Base-by-base conservation (phyloP, 2,113 vertebrate genomes). In the Leptosomus discolor region DNA sequence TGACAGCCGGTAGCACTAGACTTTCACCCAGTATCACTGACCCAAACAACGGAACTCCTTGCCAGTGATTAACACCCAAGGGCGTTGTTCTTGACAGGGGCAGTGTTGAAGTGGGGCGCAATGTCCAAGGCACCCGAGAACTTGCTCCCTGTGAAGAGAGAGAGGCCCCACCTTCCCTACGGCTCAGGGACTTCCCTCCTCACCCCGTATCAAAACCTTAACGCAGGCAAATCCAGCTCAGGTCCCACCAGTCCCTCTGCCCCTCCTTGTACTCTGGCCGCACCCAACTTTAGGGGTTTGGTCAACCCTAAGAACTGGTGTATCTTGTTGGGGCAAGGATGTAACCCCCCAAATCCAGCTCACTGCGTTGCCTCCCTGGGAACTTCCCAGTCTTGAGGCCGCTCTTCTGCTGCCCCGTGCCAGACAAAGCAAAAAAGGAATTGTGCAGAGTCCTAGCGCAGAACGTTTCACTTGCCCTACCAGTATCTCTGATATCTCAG, bases 41-140 rank as follows among this genome's bases (percentile, higher is more conserved):
- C 8, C 15, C 51, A 21, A 48, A 51, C 88, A 87, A 54, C 12
- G 1, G 57, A 86, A 48, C 15, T 71, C 17, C 51, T 45, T 39
- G 16, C 4, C 27, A 79, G 30, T 0, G 0, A 34, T 67, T 70
- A 88, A 50, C 34, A 71, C 36, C 64, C 36, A 70, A 20, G 12
- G 12, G 9, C 27, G 65, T 60, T 53, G 20, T 57, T 77, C 27
- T 34, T 54, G 27, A 36, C 8, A 48, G 1, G 90, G 30, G 9
- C 20, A 80, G 5, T 30, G 11, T 11, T 92, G 48, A 81, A 87
- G 43, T 54, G 8, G 48, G 32, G 9, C 37, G 23, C 34, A 39
- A 11, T 30, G 10, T 77, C 53, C 36, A 37, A 84, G 43, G 23
- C 14, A 61, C 5, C 8, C 15, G 50, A n/a, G 36, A 84, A 76